Conservation (phyloP, 2,113 vertebrate species). For the Catharus bicknelli region DNA sequence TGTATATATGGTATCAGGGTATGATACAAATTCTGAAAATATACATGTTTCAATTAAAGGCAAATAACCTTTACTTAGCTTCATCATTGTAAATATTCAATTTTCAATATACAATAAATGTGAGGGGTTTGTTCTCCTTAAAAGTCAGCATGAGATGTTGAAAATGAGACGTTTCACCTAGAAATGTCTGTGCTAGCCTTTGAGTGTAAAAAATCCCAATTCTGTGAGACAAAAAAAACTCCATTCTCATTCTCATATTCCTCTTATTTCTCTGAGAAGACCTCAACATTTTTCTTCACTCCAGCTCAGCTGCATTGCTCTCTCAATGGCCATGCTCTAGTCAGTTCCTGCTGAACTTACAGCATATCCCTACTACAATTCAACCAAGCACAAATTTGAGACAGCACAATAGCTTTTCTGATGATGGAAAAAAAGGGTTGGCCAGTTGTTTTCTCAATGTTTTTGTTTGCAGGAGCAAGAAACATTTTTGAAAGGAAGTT, state of each 20-base stretch:
- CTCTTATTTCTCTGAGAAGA: not conserved
- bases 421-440: not conserved
- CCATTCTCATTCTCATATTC: not conserved
- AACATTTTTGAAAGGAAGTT: not conserved
- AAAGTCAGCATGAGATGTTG: not conserved
- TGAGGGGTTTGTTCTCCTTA: not conserved
- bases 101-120: not conserved
- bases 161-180: not conserved
- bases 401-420: not conserved
- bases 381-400: not conserved
- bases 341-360: not conserved
- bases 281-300: not conserved
- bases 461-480: not conserved
- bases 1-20: not conserved
- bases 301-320: not conserved
- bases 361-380: not conserved
- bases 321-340: not conserved
- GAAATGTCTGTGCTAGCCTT: not conserved
- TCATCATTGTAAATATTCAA: not conserved
- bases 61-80: not conserved
- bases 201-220: not conserved
- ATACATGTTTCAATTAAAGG: not conserved
- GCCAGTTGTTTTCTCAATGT: not conserved
- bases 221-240: not conserved
- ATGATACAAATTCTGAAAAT: not conserved